Percentiles rank a stretch among this genome's conserved stretches.
phyloP scores from a whole-genome alignment of 2,888 invertebrate genomes.

The Drosophila tanythrix region DNA sequence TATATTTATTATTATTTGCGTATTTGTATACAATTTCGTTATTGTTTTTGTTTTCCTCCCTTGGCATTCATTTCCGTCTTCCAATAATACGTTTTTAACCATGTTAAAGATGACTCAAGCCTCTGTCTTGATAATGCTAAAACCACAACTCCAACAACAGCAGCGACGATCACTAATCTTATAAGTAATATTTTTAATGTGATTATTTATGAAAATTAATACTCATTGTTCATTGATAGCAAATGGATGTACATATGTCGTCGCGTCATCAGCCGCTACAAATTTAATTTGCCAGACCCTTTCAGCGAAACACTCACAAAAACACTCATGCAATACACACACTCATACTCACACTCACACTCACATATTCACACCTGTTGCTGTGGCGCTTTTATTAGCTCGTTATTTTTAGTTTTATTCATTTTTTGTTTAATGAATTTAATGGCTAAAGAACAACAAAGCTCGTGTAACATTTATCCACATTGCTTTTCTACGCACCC shows the following conservation, averaged over 20 bases:
- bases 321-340: conserved; percentile 1
- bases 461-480: conserved; percentile 25
- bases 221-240: conserved; percentile 78
- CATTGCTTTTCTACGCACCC: conserved; percentile 60
- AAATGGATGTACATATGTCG: conserved; percentile 21
- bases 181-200: conserved; percentile 68
- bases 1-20: conserved; percentile 51
- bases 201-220: conserved; percentile 80
- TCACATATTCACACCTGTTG: conserved; percentile 59
- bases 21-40: conserved; percentile 57
- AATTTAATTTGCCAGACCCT: conserved; percentile 56
- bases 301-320: conserved; percentile 33
- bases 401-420: conserved; percentile 63
- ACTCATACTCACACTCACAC: conserved; percentile 10
- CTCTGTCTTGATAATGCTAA: conserved; percentile 70
- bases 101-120: conserved; percentile 76
- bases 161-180: conserved; percentile 43
- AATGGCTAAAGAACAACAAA: conserved; percentile 46
- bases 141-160: conserved; percentile 45
- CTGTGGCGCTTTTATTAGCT: conserved; percentile 70
- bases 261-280: conserved; percentile 67
- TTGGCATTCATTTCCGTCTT: conserved; percentile 82
- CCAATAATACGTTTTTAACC: conserved; percentile 80
- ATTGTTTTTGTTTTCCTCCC: conserved; percentile 48
- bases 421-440: conserved; percentile 29